A percentile compares a stretch with the other conserved stretches of the same genome.
Evolutionary conservation across 2,888 invertebrate genomes (phyloP).

Genomic region (Lasioglossum morio): DNA sequence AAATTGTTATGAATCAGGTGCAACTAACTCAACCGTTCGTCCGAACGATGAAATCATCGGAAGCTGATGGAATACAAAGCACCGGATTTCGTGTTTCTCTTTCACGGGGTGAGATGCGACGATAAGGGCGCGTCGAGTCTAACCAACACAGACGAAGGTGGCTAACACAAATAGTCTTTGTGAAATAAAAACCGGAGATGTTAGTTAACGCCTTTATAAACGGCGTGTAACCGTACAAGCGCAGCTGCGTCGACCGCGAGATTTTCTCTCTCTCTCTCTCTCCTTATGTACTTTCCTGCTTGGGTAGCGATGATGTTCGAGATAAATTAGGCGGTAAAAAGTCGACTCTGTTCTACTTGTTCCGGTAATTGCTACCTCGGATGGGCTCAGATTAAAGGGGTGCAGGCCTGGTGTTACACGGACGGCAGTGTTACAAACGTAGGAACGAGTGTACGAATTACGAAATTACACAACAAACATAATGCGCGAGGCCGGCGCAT

Average conservation of each 20-base stretch:
- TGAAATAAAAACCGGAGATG: conserved; percentile 51
- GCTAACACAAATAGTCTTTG: background rate
- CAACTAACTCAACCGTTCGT: conserved; percentile 27
- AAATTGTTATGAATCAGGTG: conserved; percentile 54
- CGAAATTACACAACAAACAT: conserved; percentile 13
- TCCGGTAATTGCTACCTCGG: conserved; percentile 65
- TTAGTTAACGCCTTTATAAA: conserved; percentile 62
- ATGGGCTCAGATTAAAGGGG: conserved; percentile 47
- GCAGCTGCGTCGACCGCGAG: conserved; percentile 39
- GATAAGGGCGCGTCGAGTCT: conserved; percentile 62
- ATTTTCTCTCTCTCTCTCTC: conserved; percentile 14
- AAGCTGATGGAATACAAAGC: conserved; percentile 63
- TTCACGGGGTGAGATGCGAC: conserved; percentile 54
- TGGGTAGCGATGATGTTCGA: conserved; percentile 58
- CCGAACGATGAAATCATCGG: conserved; percentile 51
- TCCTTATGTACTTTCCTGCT: background rate
- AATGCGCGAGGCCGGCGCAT: background rate
- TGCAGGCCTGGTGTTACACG: conserved; percentile 18
- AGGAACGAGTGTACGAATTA: conserved; percentile 3
- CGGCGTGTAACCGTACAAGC: conserved; percentile 39
- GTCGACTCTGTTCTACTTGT: conserved; percentile 61
- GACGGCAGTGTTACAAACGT: conserved; percentile 4
- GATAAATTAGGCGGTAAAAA: conserved; percentile 71
- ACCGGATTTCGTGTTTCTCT: conserved; percentile 23
- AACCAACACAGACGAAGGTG: conserved; percentile 19